A percentile compares a stretch with the other conserved stretches of the same genome.
These are phyloP conservation scores for Argyrosomus japonicus DNA, from an alignment of 2,113 vertebrate species.

Conservation along the genomic window DNA sequence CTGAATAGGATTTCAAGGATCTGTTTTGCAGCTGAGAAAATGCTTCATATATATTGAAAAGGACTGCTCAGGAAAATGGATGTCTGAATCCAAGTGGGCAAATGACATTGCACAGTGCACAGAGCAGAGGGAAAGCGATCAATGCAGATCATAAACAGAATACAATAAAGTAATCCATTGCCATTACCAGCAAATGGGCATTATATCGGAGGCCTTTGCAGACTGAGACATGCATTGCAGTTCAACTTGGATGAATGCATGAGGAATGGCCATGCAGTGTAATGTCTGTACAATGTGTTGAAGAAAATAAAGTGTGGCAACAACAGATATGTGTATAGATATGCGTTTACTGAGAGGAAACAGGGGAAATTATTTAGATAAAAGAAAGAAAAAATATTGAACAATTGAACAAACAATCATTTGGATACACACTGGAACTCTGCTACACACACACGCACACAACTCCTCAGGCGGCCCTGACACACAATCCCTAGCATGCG, in stretches of 20 bases:
- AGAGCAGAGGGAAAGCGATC: slow-evolving; percentile 70
- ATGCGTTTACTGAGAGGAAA: slow-evolving; percentile 21
- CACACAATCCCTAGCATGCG: slow-evolving; percentile 46
- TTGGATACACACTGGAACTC: not conserved
- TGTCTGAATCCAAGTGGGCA: slow-evolving; percentile 63
- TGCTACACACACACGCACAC: slow-evolving; percentile 21
- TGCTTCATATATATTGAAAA: slow-evolving; percentile 57
- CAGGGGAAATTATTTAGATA: not conserved
- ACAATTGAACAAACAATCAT: not conserved
- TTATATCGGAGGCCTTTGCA: slow-evolving; percentile 66
- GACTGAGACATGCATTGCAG: slow-evolving; percentile 60
- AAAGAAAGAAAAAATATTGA: not conserved
- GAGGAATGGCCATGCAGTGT: not conserved
- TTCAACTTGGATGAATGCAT: slow-evolving; percentile 56
- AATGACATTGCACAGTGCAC: slow-evolving; percentile 71
- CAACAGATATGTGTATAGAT: not conserved
- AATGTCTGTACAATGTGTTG: slow-evolving; percentile 25
- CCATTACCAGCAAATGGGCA: slow-evolving; percentile 79
- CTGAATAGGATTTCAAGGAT: slow-evolving; percentile 71
- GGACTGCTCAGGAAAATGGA: slow-evolving; percentile 64
- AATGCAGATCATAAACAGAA: slow-evolving; percentile 83
- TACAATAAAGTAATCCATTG: slow-evolving; percentile 82
- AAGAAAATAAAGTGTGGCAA: slow-evolving; percentile 11
- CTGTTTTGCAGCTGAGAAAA: slow-evolving; percentile 68
- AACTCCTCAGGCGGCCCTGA: slow-evolving; percentile 31